Percentiles rank a stretch among this genome's conserved stretches.
Conservation (phyloP, 2,113 vertebrate species). For the Anguilla rostrata region DNA sequence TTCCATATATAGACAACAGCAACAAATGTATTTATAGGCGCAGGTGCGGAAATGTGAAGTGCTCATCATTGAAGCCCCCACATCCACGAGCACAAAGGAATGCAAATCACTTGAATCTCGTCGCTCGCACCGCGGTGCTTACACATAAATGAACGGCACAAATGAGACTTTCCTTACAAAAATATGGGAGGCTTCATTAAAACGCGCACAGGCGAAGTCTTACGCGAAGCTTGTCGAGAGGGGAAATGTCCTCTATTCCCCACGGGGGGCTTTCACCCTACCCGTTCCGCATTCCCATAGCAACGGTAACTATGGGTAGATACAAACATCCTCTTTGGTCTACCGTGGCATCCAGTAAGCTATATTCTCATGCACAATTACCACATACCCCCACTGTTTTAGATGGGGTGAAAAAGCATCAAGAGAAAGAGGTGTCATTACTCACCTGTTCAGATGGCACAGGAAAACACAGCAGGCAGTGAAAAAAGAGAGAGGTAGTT, state of each 20-base stretch:
- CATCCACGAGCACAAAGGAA: conserved; percentile 6
- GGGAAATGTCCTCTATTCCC: not conserved
- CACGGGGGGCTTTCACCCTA: not conserved
- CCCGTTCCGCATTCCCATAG: not conserved
- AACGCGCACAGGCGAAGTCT: not conserved
- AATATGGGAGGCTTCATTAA: not conserved
- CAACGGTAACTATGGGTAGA: not conserved
- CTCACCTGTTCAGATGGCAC: not conserved
- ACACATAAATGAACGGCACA: conserved; percentile 6
- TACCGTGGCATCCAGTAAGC: not conserved
- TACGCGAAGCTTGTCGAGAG: not conserved
- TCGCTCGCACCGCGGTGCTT: not conserved
- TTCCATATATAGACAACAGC: not conserved
- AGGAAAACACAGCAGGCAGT: not conserved
- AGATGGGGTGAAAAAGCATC: not conserved
- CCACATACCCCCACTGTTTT: not conserved
- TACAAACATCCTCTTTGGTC: not conserved
- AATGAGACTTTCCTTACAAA: not conserved
- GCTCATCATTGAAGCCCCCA: not conserved
- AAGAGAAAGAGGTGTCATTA: too few relatives aligned
- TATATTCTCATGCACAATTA: not conserved
- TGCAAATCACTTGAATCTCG: not conserved
- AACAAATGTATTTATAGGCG: not conserved
- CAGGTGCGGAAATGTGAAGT: not conserved
- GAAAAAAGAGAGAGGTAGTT: not conserved